Evolutionary conservation across 2,113 vertebrate genomes (phyloP).

Genomic region (Sialia sialis): DNA sequence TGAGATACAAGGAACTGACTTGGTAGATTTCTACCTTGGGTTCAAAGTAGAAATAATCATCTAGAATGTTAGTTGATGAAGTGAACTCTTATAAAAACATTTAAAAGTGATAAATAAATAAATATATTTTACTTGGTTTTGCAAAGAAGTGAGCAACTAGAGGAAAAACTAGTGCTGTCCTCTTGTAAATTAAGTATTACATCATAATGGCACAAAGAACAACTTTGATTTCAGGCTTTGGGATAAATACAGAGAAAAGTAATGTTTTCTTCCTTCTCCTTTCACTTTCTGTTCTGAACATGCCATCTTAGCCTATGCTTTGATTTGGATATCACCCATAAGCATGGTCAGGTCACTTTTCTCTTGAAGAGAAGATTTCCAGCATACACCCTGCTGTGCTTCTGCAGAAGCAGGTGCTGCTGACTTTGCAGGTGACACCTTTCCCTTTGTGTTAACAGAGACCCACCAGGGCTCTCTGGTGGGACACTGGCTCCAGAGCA

Average conservation of each 20-base stretch:
- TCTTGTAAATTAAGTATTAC: neutral
- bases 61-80: neutral
- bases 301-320: neutral
- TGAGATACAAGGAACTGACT: neutral
- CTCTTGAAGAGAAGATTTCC: neutral
- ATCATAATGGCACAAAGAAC: neutral
- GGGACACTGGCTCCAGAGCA: neutral
- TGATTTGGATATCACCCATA: neutral
- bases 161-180: neutral
- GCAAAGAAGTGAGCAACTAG: neutral
- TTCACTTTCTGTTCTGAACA: slow-evolving; percentile 13
- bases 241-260: neutral
- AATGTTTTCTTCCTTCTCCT: neutral
- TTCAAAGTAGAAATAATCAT: neutral
- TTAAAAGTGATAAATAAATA: neutral
- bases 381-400: neutral
- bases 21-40: neutral
- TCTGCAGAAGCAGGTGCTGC: neutral
- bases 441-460: neutral
- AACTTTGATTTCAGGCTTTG: neutral
- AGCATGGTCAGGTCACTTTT: neutral
- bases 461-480: too few species aligned
- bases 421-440: neutral
- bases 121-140: neutral
- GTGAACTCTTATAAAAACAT: neutral